Percentiles rank a stretch among this genome's conserved stretches.
Conservation (phyloP, 2,797 vertebrate species). For the Gymnoscopelus braueri region DNA sequence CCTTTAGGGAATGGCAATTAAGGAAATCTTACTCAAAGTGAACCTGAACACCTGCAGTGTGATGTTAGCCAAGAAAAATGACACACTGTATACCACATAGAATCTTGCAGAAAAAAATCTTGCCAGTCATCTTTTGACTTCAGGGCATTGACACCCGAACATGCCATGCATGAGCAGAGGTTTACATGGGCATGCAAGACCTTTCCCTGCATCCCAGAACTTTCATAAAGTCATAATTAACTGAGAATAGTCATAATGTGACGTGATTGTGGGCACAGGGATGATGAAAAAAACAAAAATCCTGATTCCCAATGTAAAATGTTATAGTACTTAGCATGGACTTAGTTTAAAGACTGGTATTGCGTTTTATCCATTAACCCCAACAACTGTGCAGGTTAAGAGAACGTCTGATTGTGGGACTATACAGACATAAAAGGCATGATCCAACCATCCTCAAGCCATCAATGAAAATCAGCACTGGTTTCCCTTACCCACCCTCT, state of each 20-base stretch:
- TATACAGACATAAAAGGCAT: slow-evolving; percentile 65
- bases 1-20: slow-evolving; percentile 68
- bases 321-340: slow-evolving; percentile 53
- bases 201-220: slow-evolving; percentile 47
- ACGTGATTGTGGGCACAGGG: slow-evolving; percentile 42
- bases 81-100: slow-evolving; percentile 15
- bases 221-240: slow-evolving; percentile 36
- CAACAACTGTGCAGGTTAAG: slow-evolving; percentile 56
- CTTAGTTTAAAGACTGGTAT: slow-evolving; percentile 63
- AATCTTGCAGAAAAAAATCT: slow-evolving; percentile 20
- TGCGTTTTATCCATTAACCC: slow-evolving; percentile 69
- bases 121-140: slow-evolving; percentile 39
- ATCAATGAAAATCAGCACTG: slow-evolving; percentile 74
- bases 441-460: slow-evolving; percentile 60
- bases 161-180: slow-evolving; percentile 60
- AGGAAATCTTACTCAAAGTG: slow-evolving; percentile 54
- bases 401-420: slow-evolving; percentile 67
- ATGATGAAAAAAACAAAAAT: slow-evolving; percentile 49
- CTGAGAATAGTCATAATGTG: slow-evolving; percentile 45
- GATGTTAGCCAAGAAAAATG: slow-evolving; percentile 49
- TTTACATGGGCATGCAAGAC: slow-evolving; percentile 46
- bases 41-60: slow-evolving; percentile 51
- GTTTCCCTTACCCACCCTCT: slow-evolving; percentile 72
- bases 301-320: slow-evolving; percentile 55
- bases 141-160: slow-evolving; percentile 61